phyloP scores from a whole-genome alignment of 2,113 vertebrate genomes.

The Cavia aperea region DNA sequence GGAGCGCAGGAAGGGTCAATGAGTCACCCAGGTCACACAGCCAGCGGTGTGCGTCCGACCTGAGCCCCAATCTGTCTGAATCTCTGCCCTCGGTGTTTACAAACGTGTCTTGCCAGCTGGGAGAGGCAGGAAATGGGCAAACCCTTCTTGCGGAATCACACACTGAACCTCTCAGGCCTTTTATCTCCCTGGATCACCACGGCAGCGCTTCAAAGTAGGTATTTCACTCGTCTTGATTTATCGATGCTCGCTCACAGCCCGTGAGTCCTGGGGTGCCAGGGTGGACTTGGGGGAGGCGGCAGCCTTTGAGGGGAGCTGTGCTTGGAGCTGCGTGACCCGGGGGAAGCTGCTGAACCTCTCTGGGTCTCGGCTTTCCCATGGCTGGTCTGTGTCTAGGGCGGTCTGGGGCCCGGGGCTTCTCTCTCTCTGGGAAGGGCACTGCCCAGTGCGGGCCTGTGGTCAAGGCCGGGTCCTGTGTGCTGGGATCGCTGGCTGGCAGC shows the following conservation, averaged over 20 bases:
- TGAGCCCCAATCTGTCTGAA: constrained; percentile 43
- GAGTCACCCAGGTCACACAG: background rate
- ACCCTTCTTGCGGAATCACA: background rate
- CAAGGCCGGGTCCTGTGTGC: background rate
- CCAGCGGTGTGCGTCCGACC: background rate
- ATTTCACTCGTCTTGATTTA: background rate
- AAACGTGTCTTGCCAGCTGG: constrained; percentile 31
- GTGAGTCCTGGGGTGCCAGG: accelerated
- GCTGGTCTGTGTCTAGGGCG: background rate
- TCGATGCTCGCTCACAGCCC: background rate
- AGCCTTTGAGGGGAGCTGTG: accelerated
- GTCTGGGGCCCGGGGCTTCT: background rate
- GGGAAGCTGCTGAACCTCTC: background rate
- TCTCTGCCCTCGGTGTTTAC: constrained; percentile 41
- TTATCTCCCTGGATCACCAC: background rate
- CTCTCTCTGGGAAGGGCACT: background rate
- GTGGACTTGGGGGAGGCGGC: background rate
- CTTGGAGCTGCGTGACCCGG: background rate
- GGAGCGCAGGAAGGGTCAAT: constrained; percentile 5
- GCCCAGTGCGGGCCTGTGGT: background rate
- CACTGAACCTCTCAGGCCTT: background rate
- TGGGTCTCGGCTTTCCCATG: background rate
- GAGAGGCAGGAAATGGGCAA: constrained; percentile 48
- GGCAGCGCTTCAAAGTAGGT: background rate
- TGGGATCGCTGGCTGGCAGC: accelerated